Base-by-base conservation (phyloP, 2,797 vertebrate species). In the Tapirus indicus region DNA sequence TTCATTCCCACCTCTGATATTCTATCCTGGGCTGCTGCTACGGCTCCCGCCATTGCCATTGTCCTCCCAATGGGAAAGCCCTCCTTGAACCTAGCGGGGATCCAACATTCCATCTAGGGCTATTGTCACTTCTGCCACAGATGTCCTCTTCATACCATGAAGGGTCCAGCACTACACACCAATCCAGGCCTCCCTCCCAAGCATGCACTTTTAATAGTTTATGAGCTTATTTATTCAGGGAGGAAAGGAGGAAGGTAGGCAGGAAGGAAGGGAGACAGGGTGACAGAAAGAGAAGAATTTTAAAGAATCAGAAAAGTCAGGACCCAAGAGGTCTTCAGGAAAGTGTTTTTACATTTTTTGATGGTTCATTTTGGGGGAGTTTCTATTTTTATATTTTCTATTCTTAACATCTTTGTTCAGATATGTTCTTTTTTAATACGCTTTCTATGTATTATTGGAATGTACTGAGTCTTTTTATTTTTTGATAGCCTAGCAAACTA, bases 321-420 rank as follows among this genome's bases (percentile, higher is more conserved):
- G 11, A 74, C 77, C 49, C 44, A 62, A 68, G 29, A 41, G 66
- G 14, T 79, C 5, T 60, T 52, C 71, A 87, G 52, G 20, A n/a
- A 88, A 71, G 44, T 78, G 10, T 32, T 71, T 91, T 91, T 52
- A 62, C 10, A 71, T n/a, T 95, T 88, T 88, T 83, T 29, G 52
- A 58, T n/a, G 21, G 44, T 82, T 83, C 35, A 14, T 21, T 52
- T 85, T 38, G 4, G 0, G 7, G 25, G 10, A 8, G 3, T 72
- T 62, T n/a, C 9, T 38, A 49, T 56, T 82, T 80, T 88, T 11
- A 41, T 14, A 87, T 56, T 80, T 68, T 49, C 18, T 47, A 64
- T 18, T 71, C 38, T 80, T 77, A 25, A 32, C 84, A 78, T 14
- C 32, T 78, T 64, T 58, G 21, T 58, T 88, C 12, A 78, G 47